A percentile compares a stretch with the other conserved stretches of the same genome.
Evolutionary conservation across 2,888 invertebrate genomes (phyloP).

Genomic region (Oxycera nigricornis): DNA sequence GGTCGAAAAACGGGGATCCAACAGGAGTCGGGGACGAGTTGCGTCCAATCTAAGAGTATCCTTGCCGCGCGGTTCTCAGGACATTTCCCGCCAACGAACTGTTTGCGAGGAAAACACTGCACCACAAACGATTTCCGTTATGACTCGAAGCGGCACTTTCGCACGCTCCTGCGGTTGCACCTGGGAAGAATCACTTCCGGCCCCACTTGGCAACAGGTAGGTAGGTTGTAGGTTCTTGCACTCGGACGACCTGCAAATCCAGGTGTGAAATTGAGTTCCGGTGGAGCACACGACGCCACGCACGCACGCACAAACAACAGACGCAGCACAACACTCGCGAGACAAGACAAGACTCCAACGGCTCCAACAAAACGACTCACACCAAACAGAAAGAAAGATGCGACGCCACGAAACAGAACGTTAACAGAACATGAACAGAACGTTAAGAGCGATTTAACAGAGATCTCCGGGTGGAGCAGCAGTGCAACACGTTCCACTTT

Average conservation of each 20-base stretch:
- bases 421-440: too few relatives aligned
- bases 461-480: too few relatives aligned
- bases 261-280: not conserved
- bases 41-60: not conserved
- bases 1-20: not conserved
- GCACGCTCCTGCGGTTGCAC: conserved; percentile 3
- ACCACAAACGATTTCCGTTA: conserved; percentile 5
- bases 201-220: conserved; percentile 2
- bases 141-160: conserved; percentile 20
- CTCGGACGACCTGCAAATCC: not conserved
- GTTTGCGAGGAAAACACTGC: not conserved
- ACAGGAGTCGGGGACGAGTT: not conserved
- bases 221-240: not conserved
- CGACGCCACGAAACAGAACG: too few relatives aligned
- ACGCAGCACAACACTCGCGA: too few relatives aligned
- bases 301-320: too few relatives aligned
- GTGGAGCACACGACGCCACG: not conserved
- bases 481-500: too few relatives aligned
- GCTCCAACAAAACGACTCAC: too few relatives aligned
- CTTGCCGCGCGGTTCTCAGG: not conserved
- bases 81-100: conserved; percentile 1
- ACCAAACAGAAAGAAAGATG: too few relatives aligned
- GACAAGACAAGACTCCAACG: too few relatives aligned
- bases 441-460: too few relatives aligned
- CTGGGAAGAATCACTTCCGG: conserved; percentile 11